phyloP scores from a whole-genome alignment of 2,888 invertebrate species.

The Campoletis raptor region DNA sequence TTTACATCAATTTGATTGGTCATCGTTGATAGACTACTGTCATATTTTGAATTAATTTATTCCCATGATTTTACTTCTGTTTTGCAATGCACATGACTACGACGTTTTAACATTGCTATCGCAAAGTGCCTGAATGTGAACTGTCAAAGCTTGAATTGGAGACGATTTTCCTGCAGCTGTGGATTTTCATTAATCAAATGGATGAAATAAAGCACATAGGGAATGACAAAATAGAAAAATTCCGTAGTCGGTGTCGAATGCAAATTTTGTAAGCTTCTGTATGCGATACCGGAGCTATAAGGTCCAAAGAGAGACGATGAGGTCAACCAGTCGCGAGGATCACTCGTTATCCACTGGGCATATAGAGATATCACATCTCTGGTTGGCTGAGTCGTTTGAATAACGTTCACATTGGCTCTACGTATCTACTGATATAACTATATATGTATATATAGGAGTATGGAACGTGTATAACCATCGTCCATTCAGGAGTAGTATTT shows the following conservation, averaged over 20 bases:
- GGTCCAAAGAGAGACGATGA: slow-evolving; percentile 48
- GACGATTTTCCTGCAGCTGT: neutral
- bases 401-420: slow-evolving; percentile 55
- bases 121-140: neutral
- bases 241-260: slow-evolving; percentile 51
- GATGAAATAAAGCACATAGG: neutral
- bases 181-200: neutral
- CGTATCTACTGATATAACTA: neutral
- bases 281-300: slow-evolving; percentile 7
- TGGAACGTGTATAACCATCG: slow-evolving; percentile 8
- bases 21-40: neutral
- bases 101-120: neutral
- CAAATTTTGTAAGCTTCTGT: slow-evolving; percentile 58
- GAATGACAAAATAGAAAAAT: slow-evolving; percentile 14
- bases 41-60: neutral
- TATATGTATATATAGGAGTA: neutral
- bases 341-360: slow-evolving; percentile 51
- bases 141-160: neutral
- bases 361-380: slow-evolving; percentile 53
- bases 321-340: slow-evolving; percentile 59
- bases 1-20: neutral
- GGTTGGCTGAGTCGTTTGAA: slow-evolving; percentile 62
- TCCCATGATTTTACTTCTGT: neutral
- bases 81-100: neutral
- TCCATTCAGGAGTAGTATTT: slow-evolving; percentile 34